Percentiles rank a stretch among this genome's conserved stretches.
Conservation (phyloP, 1,140 invertebrate genomes). For the Heliconius nattereri region DNA sequence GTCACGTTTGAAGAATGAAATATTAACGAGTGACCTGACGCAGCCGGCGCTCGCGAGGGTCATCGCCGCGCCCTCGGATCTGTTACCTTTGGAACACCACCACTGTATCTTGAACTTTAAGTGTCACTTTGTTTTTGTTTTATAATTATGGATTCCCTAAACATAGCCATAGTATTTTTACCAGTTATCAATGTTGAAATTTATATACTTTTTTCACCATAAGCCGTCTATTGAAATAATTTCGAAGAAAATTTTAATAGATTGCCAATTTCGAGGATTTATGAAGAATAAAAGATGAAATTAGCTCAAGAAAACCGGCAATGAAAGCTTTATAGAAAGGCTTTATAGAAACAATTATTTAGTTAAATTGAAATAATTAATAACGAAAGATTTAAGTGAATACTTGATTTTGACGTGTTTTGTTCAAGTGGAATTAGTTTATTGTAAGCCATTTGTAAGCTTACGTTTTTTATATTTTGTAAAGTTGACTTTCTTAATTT, state of each 20-base stretch:
- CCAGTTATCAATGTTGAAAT: neutral
- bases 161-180: neutral
- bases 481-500: too few species aligned
- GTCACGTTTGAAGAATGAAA: constrained; percentile 23
- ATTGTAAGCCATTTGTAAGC: neutral
- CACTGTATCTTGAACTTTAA: neutral
- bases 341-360: constrained; percentile 9
- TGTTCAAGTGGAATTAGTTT: neutral
- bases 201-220: neutral
- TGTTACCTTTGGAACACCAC: neutral
- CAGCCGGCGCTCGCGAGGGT: neutral
- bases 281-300: constrained; percentile 8
- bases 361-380: constrained; percentile 9
- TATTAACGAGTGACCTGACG: constrained; percentile 18
- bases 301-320: neutral
- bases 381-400: neutral
- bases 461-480: too few species aligned
- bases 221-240: neutral
- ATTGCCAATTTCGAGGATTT: neutral
- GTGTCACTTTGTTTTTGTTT: neutral
- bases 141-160: neutral
- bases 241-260: neutral
- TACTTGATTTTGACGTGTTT: neutral
- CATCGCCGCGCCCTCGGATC: neutral
- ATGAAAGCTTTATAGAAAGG: neutral